Evolutionary conservation across 2,113 vertebrate genomes (phyloP).

Genomic region (Cheirogaleus medius): DNA sequence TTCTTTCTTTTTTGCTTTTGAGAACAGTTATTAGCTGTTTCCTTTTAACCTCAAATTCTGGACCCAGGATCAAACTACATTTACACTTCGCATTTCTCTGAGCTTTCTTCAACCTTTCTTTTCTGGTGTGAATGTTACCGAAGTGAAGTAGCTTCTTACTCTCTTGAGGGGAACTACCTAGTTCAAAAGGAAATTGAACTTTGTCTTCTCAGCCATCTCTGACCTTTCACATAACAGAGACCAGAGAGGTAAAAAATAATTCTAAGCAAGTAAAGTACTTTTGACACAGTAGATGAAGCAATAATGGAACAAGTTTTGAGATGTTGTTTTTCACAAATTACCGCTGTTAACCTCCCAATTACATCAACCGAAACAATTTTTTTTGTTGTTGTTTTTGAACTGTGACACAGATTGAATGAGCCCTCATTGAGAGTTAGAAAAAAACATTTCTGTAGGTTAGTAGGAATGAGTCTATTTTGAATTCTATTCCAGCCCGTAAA

Average conservation of each 20-base stretch:
- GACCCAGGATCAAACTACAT: background rate
- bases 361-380: conserved; percentile 32
- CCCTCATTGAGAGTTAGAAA: background rate
- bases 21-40: background rate
- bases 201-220: conserved; percentile 24
- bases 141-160: background rate
- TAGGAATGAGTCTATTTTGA: conserved; percentile 26
- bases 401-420: background rate
- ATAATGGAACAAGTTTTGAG: conserved; percentile 55
- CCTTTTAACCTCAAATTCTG: background rate
- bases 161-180: background rate
- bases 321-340: conserved; percentile 48
- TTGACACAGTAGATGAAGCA: conserved; percentile 47
- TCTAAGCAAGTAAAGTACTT: conserved; percentile 37
- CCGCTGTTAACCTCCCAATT: background rate
- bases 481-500: background rate
- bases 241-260: background rate
- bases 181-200: conserved; percentile 47
- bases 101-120: background rate
- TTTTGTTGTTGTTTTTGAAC: conserved; percentile 41
- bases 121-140: background rate
- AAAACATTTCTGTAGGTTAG: conserved; percentile 16
- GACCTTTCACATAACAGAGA: background rate
- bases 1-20: background rate
- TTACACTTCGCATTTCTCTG: background rate